phyloP scores from a whole-genome alignment of 2,113 vertebrate genomes.

The Pimephales promelas region DNA sequence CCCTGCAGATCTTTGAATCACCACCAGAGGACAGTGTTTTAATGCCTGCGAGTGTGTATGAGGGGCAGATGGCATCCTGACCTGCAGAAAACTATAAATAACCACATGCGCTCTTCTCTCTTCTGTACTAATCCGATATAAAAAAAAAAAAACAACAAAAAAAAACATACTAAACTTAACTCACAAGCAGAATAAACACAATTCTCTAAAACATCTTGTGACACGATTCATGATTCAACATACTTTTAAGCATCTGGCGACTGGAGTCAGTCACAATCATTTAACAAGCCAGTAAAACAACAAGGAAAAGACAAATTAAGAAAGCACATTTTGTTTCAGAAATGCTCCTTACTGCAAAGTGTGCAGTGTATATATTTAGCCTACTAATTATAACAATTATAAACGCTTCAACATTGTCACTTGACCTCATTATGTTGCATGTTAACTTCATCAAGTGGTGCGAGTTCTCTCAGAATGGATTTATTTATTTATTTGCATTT shows the following conservation, averaged over 20 bases:
- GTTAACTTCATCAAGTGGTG: neutral
- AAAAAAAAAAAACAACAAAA: no score
- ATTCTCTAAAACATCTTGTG: neutral
- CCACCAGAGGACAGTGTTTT: conserved; percentile 38
- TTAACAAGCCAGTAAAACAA: neutral
- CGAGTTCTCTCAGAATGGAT: neutral
- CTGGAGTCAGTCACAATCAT: no score
- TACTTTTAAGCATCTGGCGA: neutral
- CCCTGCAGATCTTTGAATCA: conserved; percentile 1
- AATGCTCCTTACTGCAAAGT: neutral
- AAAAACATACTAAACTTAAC: conserved; percentile 46
- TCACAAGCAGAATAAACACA: conserved; percentile 16
- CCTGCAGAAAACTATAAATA: conserved; percentile 55
- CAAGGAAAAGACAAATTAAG: neutral
- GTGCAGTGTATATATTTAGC: neutral
- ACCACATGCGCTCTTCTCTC: conserved; percentile 25
- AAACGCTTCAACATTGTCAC: neutral
- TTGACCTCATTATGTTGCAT: neutral
- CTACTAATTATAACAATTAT: neutral
- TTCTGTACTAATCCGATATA: conserved; percentile 30
- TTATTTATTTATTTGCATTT: neutral
- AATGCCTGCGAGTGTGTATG: neutral
- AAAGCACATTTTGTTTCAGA: neutral
- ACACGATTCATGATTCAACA: neutral
- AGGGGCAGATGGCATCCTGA: conserved; percentile 48